Conservation (phyloP, 1,140 invertebrate genomes). For the Batillaria attramentaria region DNA sequence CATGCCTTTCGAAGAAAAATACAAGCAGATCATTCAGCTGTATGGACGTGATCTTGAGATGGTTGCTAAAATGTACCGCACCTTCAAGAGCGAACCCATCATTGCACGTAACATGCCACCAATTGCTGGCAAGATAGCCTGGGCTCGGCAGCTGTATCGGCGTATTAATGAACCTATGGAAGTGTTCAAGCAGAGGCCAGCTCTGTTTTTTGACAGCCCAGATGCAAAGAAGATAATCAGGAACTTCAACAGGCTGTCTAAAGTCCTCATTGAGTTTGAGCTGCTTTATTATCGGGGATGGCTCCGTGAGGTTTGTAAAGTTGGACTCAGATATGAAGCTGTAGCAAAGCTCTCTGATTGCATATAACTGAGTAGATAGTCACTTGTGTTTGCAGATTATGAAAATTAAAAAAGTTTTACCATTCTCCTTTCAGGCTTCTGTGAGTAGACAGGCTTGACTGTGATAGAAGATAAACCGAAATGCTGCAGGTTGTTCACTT, state of each 20-base stretch:
- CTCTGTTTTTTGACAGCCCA: constrained; percentile 54
- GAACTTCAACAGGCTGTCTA: constrained; percentile 76
- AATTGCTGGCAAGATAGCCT: constrained; percentile 78
- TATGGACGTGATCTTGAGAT: constrained; percentile 90
- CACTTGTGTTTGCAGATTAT: too few relatives aligned
- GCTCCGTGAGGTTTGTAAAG: constrained; percentile 82
- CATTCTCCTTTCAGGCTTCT: too few relatives aligned
- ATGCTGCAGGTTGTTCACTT: too few relatives aligned
- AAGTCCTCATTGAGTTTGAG: constrained; percentile 71
- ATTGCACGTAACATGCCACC: constrained; percentile 88
- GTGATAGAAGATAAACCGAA: too few relatives aligned
- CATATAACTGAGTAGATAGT: too few relatives aligned
- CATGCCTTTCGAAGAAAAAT: constrained; percentile 87
- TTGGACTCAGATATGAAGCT: too few relatives aligned
- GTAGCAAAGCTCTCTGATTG: too few relatives aligned
- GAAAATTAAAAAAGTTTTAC: too few relatives aligned
- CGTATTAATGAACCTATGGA: constrained; percentile 71
- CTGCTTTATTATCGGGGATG: constrained; percentile 83
- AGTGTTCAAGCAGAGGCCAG: constrained; percentile 65
- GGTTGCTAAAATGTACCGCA: constrained; percentile 89
- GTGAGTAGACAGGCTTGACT: too few relatives aligned
- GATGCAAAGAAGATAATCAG: constrained; percentile 70
- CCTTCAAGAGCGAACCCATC: constrained; percentile 88
- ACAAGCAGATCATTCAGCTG: constrained; percentile 85
- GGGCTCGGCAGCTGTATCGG: constrained; percentile 72